These are phyloP conservation scores for Brachyhypopomus gauderio DNA, from an alignment of 2,113 vertebrate species.

Conservation along the genomic window DNA sequence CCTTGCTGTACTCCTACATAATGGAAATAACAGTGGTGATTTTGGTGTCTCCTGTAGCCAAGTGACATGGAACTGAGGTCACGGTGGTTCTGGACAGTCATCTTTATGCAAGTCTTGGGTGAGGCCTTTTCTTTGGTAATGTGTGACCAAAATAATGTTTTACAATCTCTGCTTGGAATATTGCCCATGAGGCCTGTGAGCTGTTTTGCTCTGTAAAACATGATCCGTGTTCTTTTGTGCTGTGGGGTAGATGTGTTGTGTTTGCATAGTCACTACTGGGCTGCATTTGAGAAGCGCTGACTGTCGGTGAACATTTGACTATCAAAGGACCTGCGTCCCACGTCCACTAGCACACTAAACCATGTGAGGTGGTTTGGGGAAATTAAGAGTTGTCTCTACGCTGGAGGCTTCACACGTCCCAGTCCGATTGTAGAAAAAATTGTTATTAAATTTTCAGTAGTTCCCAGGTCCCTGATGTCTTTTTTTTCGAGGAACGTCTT, in stretches of 20 bases:
- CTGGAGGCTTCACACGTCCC: too few species aligned
- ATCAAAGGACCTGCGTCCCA: too few species aligned
- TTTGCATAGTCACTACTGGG: too few species aligned
- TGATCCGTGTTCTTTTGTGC: too few species aligned
- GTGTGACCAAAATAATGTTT: conserved; percentile 4
- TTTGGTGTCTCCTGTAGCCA: background rate
- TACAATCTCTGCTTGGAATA: background rate
- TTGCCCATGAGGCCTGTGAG: background rate
- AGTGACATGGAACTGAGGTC: conserved; percentile 28
- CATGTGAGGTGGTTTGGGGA: too few species aligned
- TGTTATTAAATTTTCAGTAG: too few species aligned
- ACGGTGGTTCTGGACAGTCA: background rate
- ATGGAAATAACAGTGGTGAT: background rate
- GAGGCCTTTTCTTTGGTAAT: conserved; percentile 46
- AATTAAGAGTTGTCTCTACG: too few species aligned
- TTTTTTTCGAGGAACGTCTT: background rate
- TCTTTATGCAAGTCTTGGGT: conserved; percentile 51
- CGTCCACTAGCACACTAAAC: too few species aligned
- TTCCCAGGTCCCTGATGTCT: background rate
- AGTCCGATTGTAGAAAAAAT: too few species aligned
- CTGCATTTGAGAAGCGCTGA: too few species aligned
- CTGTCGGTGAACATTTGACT: too few species aligned
- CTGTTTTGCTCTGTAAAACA: background rate
- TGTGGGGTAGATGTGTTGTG: too few species aligned
- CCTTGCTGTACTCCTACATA: background rate